Base-by-base conservation (phyloP, 2,888 invertebrate species). In the Baronia brevicornis region DNA sequence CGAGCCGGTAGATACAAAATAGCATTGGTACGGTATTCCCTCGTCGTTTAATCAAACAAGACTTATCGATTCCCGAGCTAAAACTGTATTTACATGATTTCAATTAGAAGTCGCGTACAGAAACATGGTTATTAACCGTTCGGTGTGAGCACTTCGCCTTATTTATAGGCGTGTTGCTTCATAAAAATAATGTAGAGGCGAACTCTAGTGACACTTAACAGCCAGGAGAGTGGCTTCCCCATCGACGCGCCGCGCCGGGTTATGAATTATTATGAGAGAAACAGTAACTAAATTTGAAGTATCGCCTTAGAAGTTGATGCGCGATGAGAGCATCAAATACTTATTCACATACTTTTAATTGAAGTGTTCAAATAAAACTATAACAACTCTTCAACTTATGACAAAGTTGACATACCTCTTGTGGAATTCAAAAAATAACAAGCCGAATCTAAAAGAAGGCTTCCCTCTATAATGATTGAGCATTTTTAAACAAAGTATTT, bases 301-400 rank as follows among this genome's bases (percentile, higher is more conserved):
- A 62, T 56, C 62, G 62, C 66, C 66, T 66, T 59, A 56, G 68
- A 54, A 47, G 27, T 4, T 14, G 5, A n/a, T n/a, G 10, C 13
- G 27, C 26, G 26, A 12, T 27, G 19, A 36, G 36, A 36, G 31
- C 19, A 23, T 34, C 24, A 19, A 13, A 34, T 34, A 13, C 13
- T 18, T 28, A 23, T 7, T 24, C 28, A 24, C 33, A 4, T 14
- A 14, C 20, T 7, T 14, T 8, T 33, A 15, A 36, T 35, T 38
- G 38, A 21, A 60, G 58, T 64, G 59, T 64, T 71, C 66, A 70
- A 49, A 44, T 38, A 47, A 40, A 37, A 74, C 70, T 72, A 50
- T 39, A 49, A 71, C 69, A 67, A 68, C 69, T 66, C 66, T 71
- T 70, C 74, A 69, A 11, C 67, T 70, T 55, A 61, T 60, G 62